A percentile compares a stretch with the other conserved stretches of the same genome.
Evolutionary conservation across 2,797 vertebrate species (phyloP).

Genomic region (Gallirallus australis): DNA sequence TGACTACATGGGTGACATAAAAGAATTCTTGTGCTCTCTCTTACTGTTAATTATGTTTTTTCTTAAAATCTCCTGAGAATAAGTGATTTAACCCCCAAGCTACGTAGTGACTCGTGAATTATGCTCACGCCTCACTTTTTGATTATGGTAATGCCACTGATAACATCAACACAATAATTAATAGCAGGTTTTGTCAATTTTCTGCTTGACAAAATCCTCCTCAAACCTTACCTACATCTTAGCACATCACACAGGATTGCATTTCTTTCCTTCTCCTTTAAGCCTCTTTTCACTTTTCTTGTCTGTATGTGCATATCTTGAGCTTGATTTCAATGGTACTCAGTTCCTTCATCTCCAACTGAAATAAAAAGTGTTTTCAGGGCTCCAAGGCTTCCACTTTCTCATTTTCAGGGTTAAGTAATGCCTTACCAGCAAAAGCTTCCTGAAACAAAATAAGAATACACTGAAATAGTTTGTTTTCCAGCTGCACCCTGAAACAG

Average conservation of each 20-base stretch:
- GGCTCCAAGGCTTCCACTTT: background rate
- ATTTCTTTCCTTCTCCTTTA: slow-evolving; percentile 46
- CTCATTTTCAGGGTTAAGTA: background rate
- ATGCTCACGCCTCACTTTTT: slow-evolving; percentile 59
- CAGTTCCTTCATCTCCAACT: background rate
- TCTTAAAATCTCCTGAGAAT: slow-evolving; percentile 53
- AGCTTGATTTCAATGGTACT: background rate
- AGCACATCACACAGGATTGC: slow-evolving; percentile 47
- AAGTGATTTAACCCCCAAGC: slow-evolving; percentile 61
- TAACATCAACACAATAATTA: slow-evolving; percentile 75
- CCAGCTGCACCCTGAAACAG: background rate
- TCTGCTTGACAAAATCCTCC: slow-evolving; percentile 74
- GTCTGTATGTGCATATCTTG: background rate
- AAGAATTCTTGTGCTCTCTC: background rate
- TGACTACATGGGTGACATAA: background rate
- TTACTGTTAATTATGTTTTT: slow-evolving; percentile 40
- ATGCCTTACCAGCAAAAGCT: background rate
- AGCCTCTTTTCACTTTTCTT: slow-evolving; percentile 28
- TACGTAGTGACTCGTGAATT: slow-evolving; percentile 4
- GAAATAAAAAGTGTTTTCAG: slow-evolving; percentile 6
- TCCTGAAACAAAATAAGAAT: background rate
- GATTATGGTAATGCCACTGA: slow-evolving; percentile 72
- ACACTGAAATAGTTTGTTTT: background rate
- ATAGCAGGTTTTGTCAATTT: slow-evolving; percentile 77
- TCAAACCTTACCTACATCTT: slow-evolving; percentile 63